Evolutionary conservation across 2,797 vertebrate species (phyloP), one percentile per base, ranked within the genome.

Genomic region (Aplochiton taeniatus): DNA sequence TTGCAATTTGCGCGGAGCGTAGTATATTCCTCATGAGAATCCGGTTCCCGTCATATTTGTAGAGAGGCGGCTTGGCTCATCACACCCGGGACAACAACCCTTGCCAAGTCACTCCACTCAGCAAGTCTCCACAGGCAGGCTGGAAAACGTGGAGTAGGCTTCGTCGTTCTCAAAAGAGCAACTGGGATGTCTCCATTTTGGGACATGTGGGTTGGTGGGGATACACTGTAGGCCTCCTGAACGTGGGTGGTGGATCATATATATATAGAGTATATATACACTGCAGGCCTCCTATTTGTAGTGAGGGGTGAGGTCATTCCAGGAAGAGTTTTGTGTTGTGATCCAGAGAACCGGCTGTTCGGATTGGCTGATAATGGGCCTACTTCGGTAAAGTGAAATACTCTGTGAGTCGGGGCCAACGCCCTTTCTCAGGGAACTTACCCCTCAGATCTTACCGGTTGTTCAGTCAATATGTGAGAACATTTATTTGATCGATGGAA

Each of bases 291-390:
- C 75, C 69, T 65, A 60, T 81, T 76, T 68, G 75, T 46, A 58
- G 66, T n/a, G 41, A 77, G 70, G 31, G 31, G 6, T 86, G 84
- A 88, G 83, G 75, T 90, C 83, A 87, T 65, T 0, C 14, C 70
- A 82, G 78, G 78, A 84, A 88, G 75, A 47, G 19, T 10, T 75
- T 81, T 81, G 70, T 72, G 69, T 66, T 62, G 46, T 31, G 50
- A 70, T 72, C 81, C 70, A 79, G 68, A 79, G 79, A 63, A 67
- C 47, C 61, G 72, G 70, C 61, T 79, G 65, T 74, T 75, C 71
- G 66, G 73, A 66, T 44, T 7, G 58, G 79, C 78, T 85, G 83
- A 85, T 84, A 74, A 76, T 72, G 64, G 69, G 31, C 51, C 5
- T 41, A 14, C 59, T 45, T 42, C 73, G 55, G 65, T 12, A 56